phyloP scores from a whole-genome alignment of 2,113 vertebrate species.

The Albula goreensis region DNA sequence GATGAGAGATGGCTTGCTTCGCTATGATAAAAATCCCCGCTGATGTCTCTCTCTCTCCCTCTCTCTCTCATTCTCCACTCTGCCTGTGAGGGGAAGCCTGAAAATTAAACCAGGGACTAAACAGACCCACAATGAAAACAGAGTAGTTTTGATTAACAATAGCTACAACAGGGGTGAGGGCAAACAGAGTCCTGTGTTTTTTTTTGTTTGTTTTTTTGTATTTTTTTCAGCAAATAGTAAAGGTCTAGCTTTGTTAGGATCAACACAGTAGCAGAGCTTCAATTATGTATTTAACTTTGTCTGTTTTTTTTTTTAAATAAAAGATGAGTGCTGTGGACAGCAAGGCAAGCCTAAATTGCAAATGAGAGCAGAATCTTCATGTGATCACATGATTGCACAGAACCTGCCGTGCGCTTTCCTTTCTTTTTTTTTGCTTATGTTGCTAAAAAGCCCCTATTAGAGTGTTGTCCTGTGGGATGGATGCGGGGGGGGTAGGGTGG shows the following conservation, averaged over 20 bases:
- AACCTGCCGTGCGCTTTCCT: not conserved
- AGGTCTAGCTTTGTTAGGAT: not conserved
- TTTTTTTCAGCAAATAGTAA: not conserved
- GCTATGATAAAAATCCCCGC: slow-evolving; percentile 25
- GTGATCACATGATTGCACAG: not conserved
- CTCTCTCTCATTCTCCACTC: not conserved
- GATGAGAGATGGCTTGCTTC: slow-evolving; percentile 24
- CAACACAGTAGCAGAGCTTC: not conserved
- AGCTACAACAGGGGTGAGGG: not conserved
- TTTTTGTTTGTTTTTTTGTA: not conserved
- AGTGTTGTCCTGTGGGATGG: not conserved
- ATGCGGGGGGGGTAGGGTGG: not conserved
- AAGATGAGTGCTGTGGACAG: not conserved
- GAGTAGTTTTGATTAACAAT: not conserved
- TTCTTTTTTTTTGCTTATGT: not conserved
- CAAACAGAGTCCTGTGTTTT: not conserved
- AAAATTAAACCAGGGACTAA: slow-evolving; percentile 4
- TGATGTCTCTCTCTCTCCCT: slow-evolving; percentile 3
- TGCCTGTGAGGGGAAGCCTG: slow-evolving; percentile 17
- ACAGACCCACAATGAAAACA: slow-evolving; percentile 15
- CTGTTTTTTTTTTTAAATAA: slow-evolving; percentile 21
- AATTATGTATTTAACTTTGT: not conserved
- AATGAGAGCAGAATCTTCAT: slow-evolving; percentile 1
- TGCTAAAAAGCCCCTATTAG: slow-evolving; percentile 17
- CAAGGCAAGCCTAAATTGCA: not conserved